Percentiles rank a stretch among this genome's conserved stretches.
These are phyloP conservation scores for Agrotis clavis DNA, from an alignment of 2,888 invertebrate species.

Conservation along the genomic window DNA sequence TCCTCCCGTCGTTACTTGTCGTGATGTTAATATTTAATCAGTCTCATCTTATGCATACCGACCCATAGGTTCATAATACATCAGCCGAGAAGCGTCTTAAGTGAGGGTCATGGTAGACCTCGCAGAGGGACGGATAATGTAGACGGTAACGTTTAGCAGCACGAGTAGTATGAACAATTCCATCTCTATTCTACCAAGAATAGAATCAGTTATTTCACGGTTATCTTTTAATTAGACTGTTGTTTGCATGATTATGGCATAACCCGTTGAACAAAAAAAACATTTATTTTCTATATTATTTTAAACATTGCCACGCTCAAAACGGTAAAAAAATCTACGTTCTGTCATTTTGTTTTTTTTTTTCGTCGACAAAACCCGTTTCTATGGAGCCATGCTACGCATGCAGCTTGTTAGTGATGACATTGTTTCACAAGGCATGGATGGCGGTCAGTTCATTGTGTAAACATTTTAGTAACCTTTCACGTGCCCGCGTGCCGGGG, in stretches of 20 bases:
- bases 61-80: conserved; percentile 30
- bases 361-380: no score
- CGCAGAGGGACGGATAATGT: conserved; percentile 19
- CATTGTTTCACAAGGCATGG: conserved; percentile 21
- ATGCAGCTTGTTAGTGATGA: conserved; percentile 15
- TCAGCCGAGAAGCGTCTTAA: conserved; percentile 14
- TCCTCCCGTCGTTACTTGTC: conserved; percentile 16
- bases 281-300: no score
- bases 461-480: conserved; percentile 43
- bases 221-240: no score
- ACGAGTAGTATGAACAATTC: no score
- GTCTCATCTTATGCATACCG: conserved; percentile 40
- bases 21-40: conserved; percentile 35
- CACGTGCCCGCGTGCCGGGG: conserved; percentile 19
- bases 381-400: no score
- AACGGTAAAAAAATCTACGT: no score
- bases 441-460: conserved; percentile 35
- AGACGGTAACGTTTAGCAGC: conserved; percentile 18
- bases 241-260: no score
- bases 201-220: no score
- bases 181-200: no score
- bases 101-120: conserved; percentile 27
- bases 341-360: no score
- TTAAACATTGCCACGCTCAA: no score
- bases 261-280: no score